Evolutionary conservation across 2,888 invertebrate species (phyloP), one percentile per base, ranked within the genome.

Genomic region (Fragum fragum): DNA sequence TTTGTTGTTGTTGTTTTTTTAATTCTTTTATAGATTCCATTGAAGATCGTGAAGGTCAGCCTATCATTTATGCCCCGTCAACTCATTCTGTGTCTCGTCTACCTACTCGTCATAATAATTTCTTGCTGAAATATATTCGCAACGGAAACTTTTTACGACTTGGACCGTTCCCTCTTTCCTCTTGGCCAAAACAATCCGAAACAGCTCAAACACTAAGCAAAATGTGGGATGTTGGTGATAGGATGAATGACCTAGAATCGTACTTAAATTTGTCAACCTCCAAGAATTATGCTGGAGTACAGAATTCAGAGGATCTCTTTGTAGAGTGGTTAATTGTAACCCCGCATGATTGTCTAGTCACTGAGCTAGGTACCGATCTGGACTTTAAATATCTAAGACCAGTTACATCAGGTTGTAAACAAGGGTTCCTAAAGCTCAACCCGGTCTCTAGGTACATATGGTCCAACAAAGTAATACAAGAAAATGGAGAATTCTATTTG

Each of bases 21-120:
- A n/a, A n/a, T n/a, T n/a, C n/a, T 52, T 23, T 73, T 61, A 47
- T 63, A 63, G 63, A 71, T 57, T 71, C 53, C 71, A 71, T 57
- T 71, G 57, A 71, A 71, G 71, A 71, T 57, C 23, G 21, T n/a
- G 29, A 36, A 9, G 36, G 36, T 47, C 53, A 36, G 32, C 32
- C 32, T 9, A 36, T 36, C 32, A 36, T 36, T 36, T 9, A 36
- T 36, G 9, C 32, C 3, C 32, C 9, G 3, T 28, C 52, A n/a
- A 52, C 9, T 53, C 52, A 18, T 7, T 18, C 0, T 29, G 5
- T 52, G 1, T 29, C 21, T 36, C 16, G 23, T 16, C 55, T 71
- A 9, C 57, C 71, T 1, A 57, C 7, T 23, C 1, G 1, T 1
- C 71, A 71, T 36, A 29, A 55, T 23, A 55, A 71, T 28, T 71